These are phyloP conservation scores for Dendrocincla fuliginosa DNA, from an alignment of 2,797 vertebrate genomes.

Conservation along the genomic window DNA sequence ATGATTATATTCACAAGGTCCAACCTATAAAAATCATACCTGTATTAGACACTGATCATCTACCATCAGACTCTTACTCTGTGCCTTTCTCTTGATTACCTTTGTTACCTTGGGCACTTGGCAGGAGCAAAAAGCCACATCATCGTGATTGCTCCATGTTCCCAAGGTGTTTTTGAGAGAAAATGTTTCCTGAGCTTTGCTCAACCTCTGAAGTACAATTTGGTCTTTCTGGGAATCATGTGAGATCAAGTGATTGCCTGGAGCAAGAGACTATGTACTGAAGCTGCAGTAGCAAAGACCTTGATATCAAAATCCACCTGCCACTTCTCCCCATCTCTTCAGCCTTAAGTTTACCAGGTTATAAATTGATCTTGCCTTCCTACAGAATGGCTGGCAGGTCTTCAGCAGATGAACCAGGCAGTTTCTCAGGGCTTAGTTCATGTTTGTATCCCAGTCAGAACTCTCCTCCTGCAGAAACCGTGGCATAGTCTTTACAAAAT, in stretches of 20 bases:
- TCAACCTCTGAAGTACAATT: neutral
- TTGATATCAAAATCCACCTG: constrained; percentile 3
- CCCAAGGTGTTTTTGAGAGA: neutral
- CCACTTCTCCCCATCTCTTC: neutral
- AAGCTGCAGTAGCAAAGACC: neutral
- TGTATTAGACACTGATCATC: neutral
- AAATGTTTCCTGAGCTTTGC: neutral
- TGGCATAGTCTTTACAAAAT: neutral
- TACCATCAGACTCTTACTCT: neutral
- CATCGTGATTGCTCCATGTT: neutral
- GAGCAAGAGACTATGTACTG: neutral
- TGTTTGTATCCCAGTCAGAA: neutral
- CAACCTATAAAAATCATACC: neutral
- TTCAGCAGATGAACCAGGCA: neutral
- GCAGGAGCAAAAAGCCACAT: neutral
- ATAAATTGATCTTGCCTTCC: neutral
- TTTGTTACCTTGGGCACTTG: neutral
- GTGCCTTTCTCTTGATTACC: constrained; percentile 7
- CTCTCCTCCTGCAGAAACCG: neutral
- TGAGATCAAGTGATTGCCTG: constrained; percentile 13
- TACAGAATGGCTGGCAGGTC: neutral
- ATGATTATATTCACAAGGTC: neutral
- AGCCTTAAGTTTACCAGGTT: neutral
- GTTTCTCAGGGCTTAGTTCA: neutral
- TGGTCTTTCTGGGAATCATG: neutral